Evolutionary conservation across 2,113 vertebrate species (phyloP).

Genomic region (Cromileptes altivelis): DNA sequence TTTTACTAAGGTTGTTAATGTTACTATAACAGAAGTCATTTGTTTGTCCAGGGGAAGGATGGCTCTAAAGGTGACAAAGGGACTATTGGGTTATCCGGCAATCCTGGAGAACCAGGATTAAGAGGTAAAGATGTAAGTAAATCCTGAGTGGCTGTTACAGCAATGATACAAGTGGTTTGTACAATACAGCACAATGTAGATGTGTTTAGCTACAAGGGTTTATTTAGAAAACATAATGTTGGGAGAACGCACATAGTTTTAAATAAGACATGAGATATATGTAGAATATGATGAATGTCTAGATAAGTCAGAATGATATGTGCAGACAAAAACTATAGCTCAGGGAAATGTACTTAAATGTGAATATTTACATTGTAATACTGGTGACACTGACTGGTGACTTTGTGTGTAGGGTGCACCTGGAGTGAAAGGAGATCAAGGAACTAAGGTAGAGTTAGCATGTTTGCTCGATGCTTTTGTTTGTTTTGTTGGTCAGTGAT

Average conservation of each 20-base stretch:
- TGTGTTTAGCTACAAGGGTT: neutral
- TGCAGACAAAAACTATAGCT: neutral
- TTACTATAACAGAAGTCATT: neutral
- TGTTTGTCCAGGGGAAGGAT: constrained; percentile 84
- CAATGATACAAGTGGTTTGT: constrained; percentile 19
- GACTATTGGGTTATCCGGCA: constrained; percentile 80
- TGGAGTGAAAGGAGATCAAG: constrained; percentile 81
- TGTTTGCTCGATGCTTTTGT: neutral
- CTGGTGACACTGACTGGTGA: constrained; percentile 12
- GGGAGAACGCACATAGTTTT: neutral
- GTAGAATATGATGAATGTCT: neutral
- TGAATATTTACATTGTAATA: neutral
- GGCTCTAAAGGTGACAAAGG: constrained; percentile 88
- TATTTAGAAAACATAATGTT: neutral
- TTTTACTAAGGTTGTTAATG: neutral
- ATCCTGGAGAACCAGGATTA: constrained; percentile 87
- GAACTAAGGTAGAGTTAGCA: constrained; percentile 75
- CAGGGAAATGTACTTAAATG: neutral
- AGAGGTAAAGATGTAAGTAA: constrained; percentile 97
- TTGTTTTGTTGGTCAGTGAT: neutral
- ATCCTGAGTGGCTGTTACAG: constrained; percentile 72
- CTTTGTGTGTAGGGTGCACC: constrained; percentile 76
- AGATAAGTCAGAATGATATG: neutral
- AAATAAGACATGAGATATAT: neutral
- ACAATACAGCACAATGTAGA: constrained; percentile 13